Conservation (phyloP, 2,888 invertebrate species). For the Subacronicta megacephala region DNA sequence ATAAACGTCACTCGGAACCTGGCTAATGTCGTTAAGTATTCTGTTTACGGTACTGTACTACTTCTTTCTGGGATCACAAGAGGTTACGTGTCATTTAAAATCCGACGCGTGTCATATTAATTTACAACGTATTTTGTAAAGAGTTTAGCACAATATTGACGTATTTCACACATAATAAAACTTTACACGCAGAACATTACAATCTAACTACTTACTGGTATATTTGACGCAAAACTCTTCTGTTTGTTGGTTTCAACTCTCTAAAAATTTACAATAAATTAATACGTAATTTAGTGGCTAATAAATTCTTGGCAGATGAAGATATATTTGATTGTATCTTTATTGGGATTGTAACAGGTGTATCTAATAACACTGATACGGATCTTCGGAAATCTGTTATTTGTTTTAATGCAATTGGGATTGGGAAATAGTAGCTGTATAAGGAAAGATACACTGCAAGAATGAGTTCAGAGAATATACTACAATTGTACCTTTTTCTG, state of each 20-base stretch:
- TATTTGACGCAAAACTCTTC: conserved; percentile 1
- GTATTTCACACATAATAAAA: conserved; percentile 46
- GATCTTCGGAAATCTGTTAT: background rate
- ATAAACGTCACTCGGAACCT: too few relatives aligned
- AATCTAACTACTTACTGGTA: conserved; percentile 5
- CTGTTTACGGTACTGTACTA: background rate
- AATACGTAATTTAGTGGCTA: background rate
- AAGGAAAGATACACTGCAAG: too few relatives aligned
- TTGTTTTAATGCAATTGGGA: background rate
- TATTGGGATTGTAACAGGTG: background rate
- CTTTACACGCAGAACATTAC: conserved; percentile 6
- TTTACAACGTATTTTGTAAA: conserved; percentile 45
- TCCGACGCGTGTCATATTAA: conserved; percentile 21
- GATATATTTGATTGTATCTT: conserved; percentile 1
- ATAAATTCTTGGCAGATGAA: background rate
- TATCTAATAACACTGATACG: conserved; percentile 1
- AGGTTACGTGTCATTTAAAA: background rate
- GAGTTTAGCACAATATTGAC: conserved; percentile 46
- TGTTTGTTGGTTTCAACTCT: conserved; percentile 3
- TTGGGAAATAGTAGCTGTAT: too few relatives aligned
- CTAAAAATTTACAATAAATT: conserved; percentile 2
- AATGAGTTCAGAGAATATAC: too few relatives aligned
- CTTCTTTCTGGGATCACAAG: background rate
- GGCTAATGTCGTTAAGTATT: background rate
- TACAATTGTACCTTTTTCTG: too few relatives aligned